Percentiles rank a stretch among this genome's conserved stretches.
Evolutionary conservation across 2,113 vertebrate species (phyloP).

Genomic region (Microtus pennsylvanicus): DNA sequence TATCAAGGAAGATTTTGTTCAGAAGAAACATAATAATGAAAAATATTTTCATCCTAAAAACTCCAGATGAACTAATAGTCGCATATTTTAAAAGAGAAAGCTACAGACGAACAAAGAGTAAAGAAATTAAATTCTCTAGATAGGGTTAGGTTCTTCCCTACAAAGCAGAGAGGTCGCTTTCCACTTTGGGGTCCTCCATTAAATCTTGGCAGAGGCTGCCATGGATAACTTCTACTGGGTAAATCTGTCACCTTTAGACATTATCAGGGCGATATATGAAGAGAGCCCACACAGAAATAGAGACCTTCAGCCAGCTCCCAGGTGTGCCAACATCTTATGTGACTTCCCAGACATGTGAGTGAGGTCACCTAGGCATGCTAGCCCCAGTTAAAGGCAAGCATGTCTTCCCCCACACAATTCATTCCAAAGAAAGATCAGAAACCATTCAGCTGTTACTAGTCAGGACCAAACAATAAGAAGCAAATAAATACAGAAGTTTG

Average conservation of each 20-base stretch:
- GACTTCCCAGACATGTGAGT: not conserved
- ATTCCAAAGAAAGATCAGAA: slow-evolving; percentile 11
- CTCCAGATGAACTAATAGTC: not conserved
- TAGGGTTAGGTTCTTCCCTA: not conserved
- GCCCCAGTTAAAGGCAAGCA: not conserved
- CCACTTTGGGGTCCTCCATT: not conserved
- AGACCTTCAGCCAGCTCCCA: not conserved
- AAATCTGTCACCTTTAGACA: slow-evolving; percentile 37
- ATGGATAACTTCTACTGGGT: not conserved
- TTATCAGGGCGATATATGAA: not conserved
- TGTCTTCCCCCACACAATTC: not conserved
- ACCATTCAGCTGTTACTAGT: not conserved
- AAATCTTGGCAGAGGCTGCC: not conserved
- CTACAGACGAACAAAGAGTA: not conserved
- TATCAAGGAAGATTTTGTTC: not conserved
- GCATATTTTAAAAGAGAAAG: slow-evolving; percentile 45
- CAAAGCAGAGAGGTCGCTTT: not conserved
- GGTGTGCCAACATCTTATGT: not conserved
- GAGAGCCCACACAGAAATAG: not conserved
- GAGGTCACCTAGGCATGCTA: not conserved
- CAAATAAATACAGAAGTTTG: slow-evolving; percentile 14
- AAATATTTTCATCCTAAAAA: slow-evolving; percentile 34
- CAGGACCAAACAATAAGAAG: not conserved
- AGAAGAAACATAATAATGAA: not conserved
- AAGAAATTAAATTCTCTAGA: slow-evolving; percentile 1